Base-by-base conservation (phyloP, 2,888 invertebrate genomes). In the Chrysopilus asiliformis region DNA sequence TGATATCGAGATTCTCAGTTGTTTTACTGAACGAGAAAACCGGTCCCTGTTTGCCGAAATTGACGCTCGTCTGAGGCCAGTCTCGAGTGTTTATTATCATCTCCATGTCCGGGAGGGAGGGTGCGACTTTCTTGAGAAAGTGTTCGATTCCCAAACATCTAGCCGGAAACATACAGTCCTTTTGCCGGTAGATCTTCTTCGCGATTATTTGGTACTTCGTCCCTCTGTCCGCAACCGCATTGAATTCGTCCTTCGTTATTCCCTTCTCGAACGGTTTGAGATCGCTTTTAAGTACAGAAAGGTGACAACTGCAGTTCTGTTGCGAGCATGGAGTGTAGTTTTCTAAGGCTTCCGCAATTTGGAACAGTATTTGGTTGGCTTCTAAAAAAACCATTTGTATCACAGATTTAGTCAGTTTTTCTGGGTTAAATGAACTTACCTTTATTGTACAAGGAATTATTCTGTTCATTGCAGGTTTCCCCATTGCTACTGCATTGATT, bases 11-110 rank as follows among this genome's bases (percentile, higher is more conserved):
- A 61, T 87, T 85, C 22, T 86, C 78, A 27, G 58, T 53, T 1
- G 83, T 70, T 46, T 94, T 95, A 58, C 94, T 94, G 58, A 97
- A 97, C 3, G 94, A 95, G 57, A 95, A 82, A n/a, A 95, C 75
- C 10, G 95, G 94, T 19, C 76, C 72, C 47, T 70, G 64, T 6
- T 64, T 56, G 2, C 71, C 71, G 66, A 72, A 76, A 36, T 68
- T 64, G 45, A 64, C 68, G 46, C 74, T 74, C 13, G 85, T 67
- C 67, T 91, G 91, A 4, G 95, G 94, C 81, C 89, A 93, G 63
- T 95, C 95, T 40, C 89, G 71, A 0, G 85, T 83, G 56, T 97
- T 97, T 14, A 95, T 60, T 10, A 87, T 68, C 42, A 95, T 64
- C 57, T 95, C 94, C 67, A 82, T 74, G 55, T 95, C 72, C 0